These are phyloP conservation scores for Zygogramma bicolorata DNA, from an alignment of 2,888 invertebrate species.

Conservation along the genomic window DNA sequence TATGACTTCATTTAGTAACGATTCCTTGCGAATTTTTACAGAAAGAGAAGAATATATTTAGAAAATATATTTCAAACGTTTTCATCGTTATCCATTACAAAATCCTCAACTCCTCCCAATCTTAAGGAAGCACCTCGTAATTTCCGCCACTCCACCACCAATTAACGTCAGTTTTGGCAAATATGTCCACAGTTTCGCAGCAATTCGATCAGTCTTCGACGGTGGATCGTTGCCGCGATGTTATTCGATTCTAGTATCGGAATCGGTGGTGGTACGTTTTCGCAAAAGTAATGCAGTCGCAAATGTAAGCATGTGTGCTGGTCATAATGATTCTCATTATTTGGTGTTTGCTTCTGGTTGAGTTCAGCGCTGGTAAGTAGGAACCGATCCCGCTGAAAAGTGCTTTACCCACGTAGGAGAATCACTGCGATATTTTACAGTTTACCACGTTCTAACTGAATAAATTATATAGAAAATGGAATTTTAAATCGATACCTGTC, in stretches of 20 bases:
- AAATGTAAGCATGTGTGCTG: constrained; percentile 44
- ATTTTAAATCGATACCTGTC: too few species aligned
- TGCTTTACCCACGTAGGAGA: too few species aligned
- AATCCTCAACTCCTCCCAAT: neutral
- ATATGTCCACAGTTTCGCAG: constrained; percentile 1
- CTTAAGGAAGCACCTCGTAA: neutral
- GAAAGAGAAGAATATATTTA: too few species aligned
- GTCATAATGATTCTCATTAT: constrained; percentile 51
- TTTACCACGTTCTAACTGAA: too few species aligned
- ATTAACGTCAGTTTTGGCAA: neutral
- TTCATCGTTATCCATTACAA: neutral
- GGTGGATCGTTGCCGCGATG: neutral
- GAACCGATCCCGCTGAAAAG: too few species aligned
- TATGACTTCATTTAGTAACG: too few species aligned
- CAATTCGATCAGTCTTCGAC: constrained; percentile 15
- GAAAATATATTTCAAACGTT: too few species aligned
- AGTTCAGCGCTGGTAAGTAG: constrained; percentile 49
- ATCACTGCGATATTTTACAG: too few species aligned
- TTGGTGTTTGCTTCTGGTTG: constrained; percentile 49
- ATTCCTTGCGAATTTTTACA: too few species aligned
- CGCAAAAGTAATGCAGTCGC: neutral
- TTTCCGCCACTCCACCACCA: neutral
- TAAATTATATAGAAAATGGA: too few species aligned
- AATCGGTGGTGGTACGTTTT: neutral
- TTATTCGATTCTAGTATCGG: neutral